A percentile compares a stretch with the other conserved stretches of the same genome.
Evolutionary conservation across 2,888 invertebrate species (phyloP).

Genomic region (Athripsodes cinereus): DNA sequence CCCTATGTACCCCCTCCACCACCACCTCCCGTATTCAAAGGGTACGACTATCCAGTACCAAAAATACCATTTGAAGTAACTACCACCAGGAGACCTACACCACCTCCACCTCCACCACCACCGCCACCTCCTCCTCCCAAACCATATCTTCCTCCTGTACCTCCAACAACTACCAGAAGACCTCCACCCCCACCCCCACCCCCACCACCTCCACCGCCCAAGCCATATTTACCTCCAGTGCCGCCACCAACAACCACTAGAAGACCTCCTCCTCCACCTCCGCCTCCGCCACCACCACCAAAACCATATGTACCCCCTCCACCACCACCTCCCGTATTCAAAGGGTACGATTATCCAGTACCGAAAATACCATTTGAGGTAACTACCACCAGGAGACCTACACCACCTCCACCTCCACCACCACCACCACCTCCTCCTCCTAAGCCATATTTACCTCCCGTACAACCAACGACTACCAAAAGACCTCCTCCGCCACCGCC

Average conservation of each 20-base stretch:
- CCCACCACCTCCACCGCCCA: not conserved
- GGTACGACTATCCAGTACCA: not conserved
- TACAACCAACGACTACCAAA: not conserved
- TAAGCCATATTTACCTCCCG: not conserved
- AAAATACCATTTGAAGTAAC: not conserved
- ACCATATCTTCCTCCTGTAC: not conserved
- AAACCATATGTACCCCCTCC: not conserved
- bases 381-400: not conserved
- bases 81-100: not conserved
- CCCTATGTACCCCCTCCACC: conserved; percentile 8
- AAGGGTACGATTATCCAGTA: not conserved
- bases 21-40: conserved; percentile 4
- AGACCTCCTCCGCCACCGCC: conserved; percentile 3
- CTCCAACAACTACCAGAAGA: conserved; percentile 1
- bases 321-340: not conserved
- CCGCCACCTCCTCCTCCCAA: conserved; percentile 7
- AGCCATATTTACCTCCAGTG: not conserved
- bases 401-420: conserved; percentile 11
- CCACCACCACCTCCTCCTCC: conserved; percentile 4
- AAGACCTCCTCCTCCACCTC: conserved; percentile 3
- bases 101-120: conserved; percentile 6
- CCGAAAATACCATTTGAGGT: not conserved
- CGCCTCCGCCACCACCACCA: conserved; percentile 8
- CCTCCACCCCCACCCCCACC: not conserved
- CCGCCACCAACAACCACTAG: not conserved